phyloP scores from a whole-genome alignment of 2,113 vertebrate species.

The Datnioides undecimradiatus region DNA sequence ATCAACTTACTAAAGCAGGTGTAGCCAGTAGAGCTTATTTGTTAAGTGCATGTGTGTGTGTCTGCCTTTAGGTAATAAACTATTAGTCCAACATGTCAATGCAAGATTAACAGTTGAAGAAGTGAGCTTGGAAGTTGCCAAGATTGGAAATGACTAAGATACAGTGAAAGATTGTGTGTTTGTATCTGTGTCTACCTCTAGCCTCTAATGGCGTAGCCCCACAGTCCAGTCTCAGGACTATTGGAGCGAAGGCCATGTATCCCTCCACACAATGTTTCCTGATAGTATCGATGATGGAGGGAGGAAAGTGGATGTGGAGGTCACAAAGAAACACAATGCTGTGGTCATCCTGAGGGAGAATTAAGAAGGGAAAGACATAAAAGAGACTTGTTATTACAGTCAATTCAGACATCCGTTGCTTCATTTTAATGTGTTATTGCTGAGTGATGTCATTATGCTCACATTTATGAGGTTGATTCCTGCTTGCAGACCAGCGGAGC shows the following conservation, averaged over 20 bases:
- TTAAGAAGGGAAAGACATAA: neutral
- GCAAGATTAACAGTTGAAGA: neutral
- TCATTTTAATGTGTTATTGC: neutral
- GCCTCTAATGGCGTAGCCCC: constrained; percentile 89
- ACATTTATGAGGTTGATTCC: constrained; percentile 91
- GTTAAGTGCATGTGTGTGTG: no score
- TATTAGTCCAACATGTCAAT: neutral
- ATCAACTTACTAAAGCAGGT: neutral
- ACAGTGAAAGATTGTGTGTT: neutral
- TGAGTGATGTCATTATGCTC: constrained; percentile 28
- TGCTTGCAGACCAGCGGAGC: constrained; percentile 94
- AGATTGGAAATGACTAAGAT: neutral
- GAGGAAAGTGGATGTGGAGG: constrained; percentile 94
- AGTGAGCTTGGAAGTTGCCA: neutral
- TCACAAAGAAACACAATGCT: constrained; percentile 98
- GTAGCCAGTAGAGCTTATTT: neutral
- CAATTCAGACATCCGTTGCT: neutral
- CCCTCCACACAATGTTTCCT: constrained; percentile 95
- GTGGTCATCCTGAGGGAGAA: constrained; percentile 87
- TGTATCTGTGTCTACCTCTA: constrained; percentile 83
- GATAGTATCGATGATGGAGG: constrained; percentile 88
- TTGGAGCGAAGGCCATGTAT: constrained; percentile 93
- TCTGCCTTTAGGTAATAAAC: neutral
- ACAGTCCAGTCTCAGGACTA: constrained; percentile 92
- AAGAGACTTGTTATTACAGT: neutral